Evolutionary conservation across 2,888 invertebrate genomes (phyloP).

Genomic region (Melolontha melolontha): DNA sequence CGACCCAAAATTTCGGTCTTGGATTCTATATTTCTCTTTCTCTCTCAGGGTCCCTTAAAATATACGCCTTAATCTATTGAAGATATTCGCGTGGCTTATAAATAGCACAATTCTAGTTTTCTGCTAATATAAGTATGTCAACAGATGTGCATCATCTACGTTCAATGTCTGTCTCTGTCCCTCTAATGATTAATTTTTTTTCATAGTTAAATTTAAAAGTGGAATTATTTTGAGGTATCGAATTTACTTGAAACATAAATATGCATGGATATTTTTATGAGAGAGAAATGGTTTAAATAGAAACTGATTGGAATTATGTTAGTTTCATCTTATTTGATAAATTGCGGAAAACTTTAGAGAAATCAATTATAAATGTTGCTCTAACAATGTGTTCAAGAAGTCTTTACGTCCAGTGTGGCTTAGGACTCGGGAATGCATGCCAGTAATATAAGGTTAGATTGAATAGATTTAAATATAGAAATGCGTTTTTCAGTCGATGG

Average conservation of each 20-base stretch:
- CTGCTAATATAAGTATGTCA: constrained; percentile 37
- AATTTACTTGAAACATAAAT: neutral
- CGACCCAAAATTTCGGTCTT: neutral
- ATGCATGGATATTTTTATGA: constrained; percentile 3
- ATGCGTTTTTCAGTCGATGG: too few species aligned
- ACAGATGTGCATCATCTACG: constrained; percentile 27
- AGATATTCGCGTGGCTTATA: constrained; percentile 18
- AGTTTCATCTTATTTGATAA: too few species aligned
- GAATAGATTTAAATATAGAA: too few species aligned
- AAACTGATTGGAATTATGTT: neutral
- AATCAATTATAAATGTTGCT: too few species aligned
- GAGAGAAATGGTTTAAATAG: neutral
- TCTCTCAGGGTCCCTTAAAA: neutral
- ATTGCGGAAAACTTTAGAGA: too few species aligned
- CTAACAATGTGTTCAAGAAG: too few species aligned
- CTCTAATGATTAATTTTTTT: neutral
- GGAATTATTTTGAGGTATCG: too few species aligned
- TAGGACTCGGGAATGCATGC: too few species aligned
- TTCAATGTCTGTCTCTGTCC: neutral
- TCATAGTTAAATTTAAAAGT: too few species aligned
- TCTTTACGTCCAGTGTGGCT: too few species aligned
- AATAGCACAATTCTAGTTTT: constrained; percentile 39
- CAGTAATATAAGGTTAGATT: too few species aligned
- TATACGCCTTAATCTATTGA: constrained; percentile 16
- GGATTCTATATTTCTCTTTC: neutral